Base-by-base conservation (phyloP, 2,888 invertebrate genomes). In the Archips crataeganus region DNA sequence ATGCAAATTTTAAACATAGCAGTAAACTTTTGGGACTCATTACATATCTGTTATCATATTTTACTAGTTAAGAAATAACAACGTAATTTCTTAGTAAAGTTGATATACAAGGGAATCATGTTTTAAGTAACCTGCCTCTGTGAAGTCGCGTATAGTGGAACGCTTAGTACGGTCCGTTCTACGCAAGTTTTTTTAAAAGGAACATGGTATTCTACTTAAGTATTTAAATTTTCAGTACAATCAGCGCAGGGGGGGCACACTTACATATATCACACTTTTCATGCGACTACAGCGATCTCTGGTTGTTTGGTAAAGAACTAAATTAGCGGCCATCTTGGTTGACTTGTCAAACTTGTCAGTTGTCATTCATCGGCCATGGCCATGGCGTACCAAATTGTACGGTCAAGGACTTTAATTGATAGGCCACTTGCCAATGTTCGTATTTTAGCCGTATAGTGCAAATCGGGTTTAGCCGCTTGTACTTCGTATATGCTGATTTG, bases 71-170 rank as follows among this genome's bases (percentile, higher is more conserved):
- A 5, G 3, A n/a, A 2, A 59, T 34, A 34, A 5, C 23, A 54
- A 8, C 2, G 15, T 2, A 15, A 9, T 15, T 23, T 54, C 9
- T 9, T 23, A 23, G 9, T 54, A 2, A 23, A 15, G 2, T 4
- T 6, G n/a, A 3, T 11, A 11, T 10, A 32, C 57, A 3, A 57
- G 11, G 11, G 0, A 32, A 49, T 15, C 6, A 32, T 2, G 4
- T 57, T 57, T 23, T 57, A 11, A 11, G 3, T 60, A 2, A 60
- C 5, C 2, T 34, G n/a, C 3, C n/a, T 6, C 13, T 39, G 5
- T 60, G 36, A n/a, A 60, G 10, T 45, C 3, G 62, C 70, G 47
- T 36, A 39, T 9, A 59, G 36, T 54, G 64, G 47, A 64, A 59
- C 64, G 47, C 4, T 9, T 13, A 9, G 0, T 10, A 32, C 51